Evolutionary conservation across 2,797 vertebrate species (phyloP).

Genomic region (Columba guinea): DNA sequence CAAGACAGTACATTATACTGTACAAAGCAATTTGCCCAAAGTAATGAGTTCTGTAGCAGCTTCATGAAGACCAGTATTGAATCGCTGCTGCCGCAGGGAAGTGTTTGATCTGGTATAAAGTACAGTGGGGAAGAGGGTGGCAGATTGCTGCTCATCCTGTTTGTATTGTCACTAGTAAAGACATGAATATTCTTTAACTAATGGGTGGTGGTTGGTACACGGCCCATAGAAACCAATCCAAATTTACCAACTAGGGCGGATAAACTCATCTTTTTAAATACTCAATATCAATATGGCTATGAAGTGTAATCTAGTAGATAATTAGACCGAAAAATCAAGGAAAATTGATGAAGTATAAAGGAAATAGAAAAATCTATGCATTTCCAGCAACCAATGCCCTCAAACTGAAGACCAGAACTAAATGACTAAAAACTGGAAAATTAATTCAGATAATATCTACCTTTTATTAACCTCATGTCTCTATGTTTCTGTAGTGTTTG

Average conservation of each 20-base stretch:
- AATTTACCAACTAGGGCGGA: neutral
- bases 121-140: neutral
- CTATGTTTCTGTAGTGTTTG: neutral
- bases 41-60: constrained; percentile 76
- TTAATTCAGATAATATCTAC: neutral
- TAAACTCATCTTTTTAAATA: constrained; percentile 26
- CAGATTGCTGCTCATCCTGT: neutral
- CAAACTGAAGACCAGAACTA: neutral
- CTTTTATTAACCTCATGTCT: neutral
- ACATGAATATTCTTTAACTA: constrained; percentile 3
- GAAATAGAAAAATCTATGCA: constrained; percentile 28
- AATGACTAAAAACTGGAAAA: neutral
- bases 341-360: constrained; percentile 1
- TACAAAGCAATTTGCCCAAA: constrained; percentile 77
- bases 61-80: constrained; percentile 64
- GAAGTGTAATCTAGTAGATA: constrained; percentile 48
- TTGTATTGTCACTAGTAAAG: neutral
- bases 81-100: constrained; percentile 66
- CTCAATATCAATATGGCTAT: constrained; percentile 1
- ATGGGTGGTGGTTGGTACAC: neutral
- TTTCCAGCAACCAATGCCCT: neutral
- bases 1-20: constrained; percentile 64
- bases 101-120: constrained; percentile 46
- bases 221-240: neutral
- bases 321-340: neutral